Base-by-base conservation (phyloP, 2,888 invertebrate genomes). In the Endomychus coccineus region DNA sequence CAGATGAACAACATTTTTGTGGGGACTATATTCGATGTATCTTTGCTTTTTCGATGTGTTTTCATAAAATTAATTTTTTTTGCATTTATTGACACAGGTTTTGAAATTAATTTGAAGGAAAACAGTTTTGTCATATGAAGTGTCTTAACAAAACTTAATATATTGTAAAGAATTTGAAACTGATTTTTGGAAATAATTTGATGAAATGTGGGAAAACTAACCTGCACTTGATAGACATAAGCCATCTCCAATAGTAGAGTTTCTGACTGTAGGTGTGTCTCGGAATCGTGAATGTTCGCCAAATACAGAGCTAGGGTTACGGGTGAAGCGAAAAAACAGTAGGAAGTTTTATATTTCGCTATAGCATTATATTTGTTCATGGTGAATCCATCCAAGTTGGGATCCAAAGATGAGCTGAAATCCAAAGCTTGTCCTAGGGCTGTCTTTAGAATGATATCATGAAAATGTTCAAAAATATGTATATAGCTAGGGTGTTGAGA, bases 221-320 rank as follows among this genome's bases (percentile, higher is more conserved):
- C 89, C 71, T 91, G 91, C 24, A 92, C 85, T 75, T 97, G 97
- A 68, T 84, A 97, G 61, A 91, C 89, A 54, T 89, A 85, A 17
- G 97, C 97, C 80, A 97, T 90, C 67, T 91, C 82, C 23, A 94
- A 61, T 1, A 94, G 68, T 49, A 96, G 87, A 0, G 77, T 81
- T 64, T 87, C 86, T 0, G 88, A 87, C 62, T 89, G 86, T 42
- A 83, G 73, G 54, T 88, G 88, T 33, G 82, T 76, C 61, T 87
- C 85, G 2, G 77, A 74, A 62, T 92, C 89, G 28, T 76, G 77
- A 28, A 61, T 73, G 62, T 83, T 81, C 45, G 84, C 78, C 75
- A 96, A 78, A 55, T 85, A 77, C 77, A 98, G 82, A 2, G 90
- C 91, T 39, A 86, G 60, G 9, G 85, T 80, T 14, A 95, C 80